phyloP scores from a whole-genome alignment of 2,888 invertebrate genomes.

The Drosophila crucigera region DNA sequence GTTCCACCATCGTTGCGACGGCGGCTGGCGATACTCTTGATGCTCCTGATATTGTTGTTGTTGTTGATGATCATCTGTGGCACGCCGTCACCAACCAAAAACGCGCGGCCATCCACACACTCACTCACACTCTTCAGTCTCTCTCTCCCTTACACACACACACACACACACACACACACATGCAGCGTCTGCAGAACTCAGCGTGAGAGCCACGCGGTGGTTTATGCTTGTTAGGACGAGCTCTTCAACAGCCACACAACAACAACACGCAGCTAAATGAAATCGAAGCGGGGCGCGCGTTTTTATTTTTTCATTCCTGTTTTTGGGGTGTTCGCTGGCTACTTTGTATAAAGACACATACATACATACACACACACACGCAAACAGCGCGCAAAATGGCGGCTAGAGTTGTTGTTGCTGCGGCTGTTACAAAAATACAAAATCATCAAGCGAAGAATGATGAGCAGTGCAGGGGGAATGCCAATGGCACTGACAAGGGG shows the following conservation, averaged over 20 bases:
- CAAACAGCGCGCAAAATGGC: constrained; percentile 47
- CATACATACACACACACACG: constrained; percentile 1
- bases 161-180: constrained; percentile 9
- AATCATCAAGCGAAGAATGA: constrained; percentile 54
- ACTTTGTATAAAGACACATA: constrained; percentile 52
- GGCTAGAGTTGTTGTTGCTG: constrained; percentile 30
- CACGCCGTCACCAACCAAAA: constrained; percentile 77
- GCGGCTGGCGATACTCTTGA: constrained; percentile 25
- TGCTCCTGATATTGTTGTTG: constrained; percentile 32
- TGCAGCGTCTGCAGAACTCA: constrained; percentile 28
- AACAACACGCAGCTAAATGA: constrained; percentile 32
- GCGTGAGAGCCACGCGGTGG: constrained; percentile 65
- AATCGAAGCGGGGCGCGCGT: constrained; percentile 46
- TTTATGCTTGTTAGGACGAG: constrained; percentile 68
- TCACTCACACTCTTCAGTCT: constrained; percentile 50
- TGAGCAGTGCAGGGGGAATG: constrained; percentile 29
- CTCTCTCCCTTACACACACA: constrained; percentile 7
- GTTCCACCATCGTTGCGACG: background rate
- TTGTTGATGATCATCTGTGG: constrained; percentile 73
- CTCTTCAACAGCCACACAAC: constrained; percentile 55
- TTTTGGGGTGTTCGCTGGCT: constrained; percentile 59
- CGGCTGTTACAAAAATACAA: constrained; percentile 62
- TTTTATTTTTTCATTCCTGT: constrained; percentile 20
- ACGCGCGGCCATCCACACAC: constrained; percentile 73
- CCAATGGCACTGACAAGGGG: background rate